Evolutionary conservation across 1,140 invertebrate genomes (phyloP), one percentile per base, ranked within the genome.

Genomic region (Wiebesia pumilae): DNA sequence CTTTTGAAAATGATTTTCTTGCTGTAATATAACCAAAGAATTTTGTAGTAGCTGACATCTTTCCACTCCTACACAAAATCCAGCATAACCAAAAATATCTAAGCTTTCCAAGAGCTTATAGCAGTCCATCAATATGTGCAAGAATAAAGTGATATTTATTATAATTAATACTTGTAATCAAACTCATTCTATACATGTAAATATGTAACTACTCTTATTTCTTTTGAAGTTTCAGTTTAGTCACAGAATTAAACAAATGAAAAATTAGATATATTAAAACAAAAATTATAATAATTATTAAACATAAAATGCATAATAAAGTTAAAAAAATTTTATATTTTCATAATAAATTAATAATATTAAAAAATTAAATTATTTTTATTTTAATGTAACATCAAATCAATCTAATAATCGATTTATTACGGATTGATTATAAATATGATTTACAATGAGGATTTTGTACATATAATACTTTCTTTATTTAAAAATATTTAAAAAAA

Each of bases 1-100:
- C 87, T 95, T 95, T 3, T 92, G 91, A 90, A 97, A 97, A 89
- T 97, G 96, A 92, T 97, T 97, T 89, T 97, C 96, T 75, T 95
- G 95, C 91, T 97, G 95, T 30, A 97, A 91, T 78, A 96, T 91
- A 24, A 96, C 92, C 0, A 97, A 91, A 0, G 96, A 97, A 91
- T 96, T 96, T 89, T 96, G 94, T 12, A 97, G 91, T 0, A 97
- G 88, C 6, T 96, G 93, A 16, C 95, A 94, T 88, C 96, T 94
- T 92, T 97, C 96, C 9, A 94, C 94, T 51, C 94, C 95, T 40
- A 97, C 88, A 88, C 95, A 95, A 67, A 95, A 91, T n/a, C 96
- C 96, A 77, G 92, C 92, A 73, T 95, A 92, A 71, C 92, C 93
- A 38, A 95, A 90, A 65, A 91, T 90, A 85, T 95, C 93, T n/a